Evolutionary conservation across 1,140 invertebrate species (phyloP).

Genomic region (Pissodes strobi): DNA sequence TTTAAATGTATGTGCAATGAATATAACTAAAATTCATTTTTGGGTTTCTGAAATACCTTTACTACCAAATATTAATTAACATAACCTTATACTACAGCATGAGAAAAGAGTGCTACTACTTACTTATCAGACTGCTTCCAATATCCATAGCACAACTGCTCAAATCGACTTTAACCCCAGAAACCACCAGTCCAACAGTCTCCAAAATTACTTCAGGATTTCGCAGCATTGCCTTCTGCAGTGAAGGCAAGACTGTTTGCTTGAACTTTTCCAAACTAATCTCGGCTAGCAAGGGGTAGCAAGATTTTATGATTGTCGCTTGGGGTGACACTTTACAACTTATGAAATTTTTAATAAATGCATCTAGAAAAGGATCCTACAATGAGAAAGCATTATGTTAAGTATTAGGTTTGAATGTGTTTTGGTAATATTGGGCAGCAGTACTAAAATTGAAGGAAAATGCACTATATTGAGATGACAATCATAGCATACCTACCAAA

Average conservation of each 20-base stretch:
- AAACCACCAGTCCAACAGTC: slow-evolving; percentile 75
- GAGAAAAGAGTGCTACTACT: too few species aligned
- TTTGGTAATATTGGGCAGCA: too few species aligned
- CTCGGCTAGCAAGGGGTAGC: slow-evolving; percentile 66
- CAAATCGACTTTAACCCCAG: slow-evolving; percentile 74
- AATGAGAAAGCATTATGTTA: too few species aligned
- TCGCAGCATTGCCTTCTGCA: slow-evolving; percentile 91
- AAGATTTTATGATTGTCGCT: slow-evolving; percentile 67
- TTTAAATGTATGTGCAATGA: too few species aligned
- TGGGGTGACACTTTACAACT: slow-evolving; percentile 79
- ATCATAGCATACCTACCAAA: slow-evolving; percentile 41
- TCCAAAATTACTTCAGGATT: slow-evolving; percentile 91
- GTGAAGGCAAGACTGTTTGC: slow-evolving; percentile 73
- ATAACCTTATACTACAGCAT: too few species aligned
- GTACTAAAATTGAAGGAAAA: too few species aligned
- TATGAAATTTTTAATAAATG: slow-evolving; percentile 80
- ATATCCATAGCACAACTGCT: slow-evolving; percentile 80
- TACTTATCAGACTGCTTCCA: slow-evolving; percentile 79
- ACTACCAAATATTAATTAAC: too few species aligned
- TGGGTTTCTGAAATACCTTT: too few species aligned
- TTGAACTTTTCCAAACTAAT: slow-evolving; percentile 77
- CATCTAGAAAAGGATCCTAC: slow-evolving; percentile 69
- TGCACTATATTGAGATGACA: slow-evolving; percentile 35
- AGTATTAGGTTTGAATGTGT: too few species aligned
- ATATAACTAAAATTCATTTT: too few species aligned